Evolutionary conservation across 2,797 vertebrate genomes (phyloP).

Genomic region (Fratercula arctica): DNA sequence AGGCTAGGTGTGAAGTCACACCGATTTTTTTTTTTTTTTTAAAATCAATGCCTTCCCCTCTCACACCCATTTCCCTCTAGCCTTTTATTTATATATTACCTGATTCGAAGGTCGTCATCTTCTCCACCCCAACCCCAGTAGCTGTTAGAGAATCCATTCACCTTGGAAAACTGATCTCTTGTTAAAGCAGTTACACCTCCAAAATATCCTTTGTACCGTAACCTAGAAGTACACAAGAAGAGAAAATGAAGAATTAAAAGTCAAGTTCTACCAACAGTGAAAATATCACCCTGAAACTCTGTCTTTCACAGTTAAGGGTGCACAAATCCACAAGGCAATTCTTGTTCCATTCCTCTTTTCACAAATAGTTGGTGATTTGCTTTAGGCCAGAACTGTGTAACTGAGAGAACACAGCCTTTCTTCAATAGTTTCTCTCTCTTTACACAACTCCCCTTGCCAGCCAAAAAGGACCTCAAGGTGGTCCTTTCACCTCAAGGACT

Average conservation of each 20-base stretch:
- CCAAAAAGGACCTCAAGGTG: not conserved
- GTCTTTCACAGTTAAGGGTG: not conserved
- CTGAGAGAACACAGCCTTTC: not conserved
- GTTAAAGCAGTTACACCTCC: slow-evolving; percentile 95
- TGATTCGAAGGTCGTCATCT: slow-evolving; percentile 93
- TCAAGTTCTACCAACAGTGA: not conserved
- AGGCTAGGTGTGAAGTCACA: not conserved
- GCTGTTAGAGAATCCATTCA: slow-evolving; percentile 95
- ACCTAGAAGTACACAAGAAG: slow-evolving; percentile 70
- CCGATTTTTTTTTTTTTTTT: not conserved
- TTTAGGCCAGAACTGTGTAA: not conserved
- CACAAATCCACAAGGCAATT: not conserved
- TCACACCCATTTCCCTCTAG: not conserved
- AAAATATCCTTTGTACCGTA: slow-evolving; percentile 93
- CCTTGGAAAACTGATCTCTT: slow-evolving; percentile 87
- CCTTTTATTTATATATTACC: slow-evolving; percentile 76
- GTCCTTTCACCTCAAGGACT: not conserved
- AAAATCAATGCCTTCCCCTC: not conserved
- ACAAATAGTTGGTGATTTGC: not conserved
- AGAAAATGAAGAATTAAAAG: not conserved
- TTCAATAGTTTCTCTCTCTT: not conserved
- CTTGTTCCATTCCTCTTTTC: not conserved
- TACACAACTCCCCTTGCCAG: not conserved
- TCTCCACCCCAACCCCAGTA: slow-evolving; percentile 99
- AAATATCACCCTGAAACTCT: not conserved